Evolutionary conservation across 1,140 invertebrate species (phyloP).

Genomic region (Heliconius himera): DNA sequence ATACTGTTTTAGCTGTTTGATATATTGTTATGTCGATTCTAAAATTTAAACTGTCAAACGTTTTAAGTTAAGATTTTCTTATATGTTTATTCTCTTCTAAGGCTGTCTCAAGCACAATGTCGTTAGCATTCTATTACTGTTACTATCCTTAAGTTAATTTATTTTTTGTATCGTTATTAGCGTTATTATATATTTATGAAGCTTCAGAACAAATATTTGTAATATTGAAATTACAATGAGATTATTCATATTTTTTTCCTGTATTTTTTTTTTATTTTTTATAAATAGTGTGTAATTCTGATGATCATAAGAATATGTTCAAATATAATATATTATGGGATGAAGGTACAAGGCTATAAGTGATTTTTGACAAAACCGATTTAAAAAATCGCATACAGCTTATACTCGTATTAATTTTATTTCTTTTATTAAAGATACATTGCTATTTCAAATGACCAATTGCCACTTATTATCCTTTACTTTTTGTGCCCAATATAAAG

Average conservation of each 20-base stretch:
- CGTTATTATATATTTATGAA: slow-evolving; percentile 48
- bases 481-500: slow-evolving; percentile 14
- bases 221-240: slow-evolving; percentile 78
- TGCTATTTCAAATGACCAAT: neutral
- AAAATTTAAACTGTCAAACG: neutral
- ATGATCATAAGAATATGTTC: slow-evolving; percentile 34
- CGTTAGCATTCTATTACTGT: slow-evolving; percentile 50
- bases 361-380: neutral
- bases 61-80: neutral
- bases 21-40: neutral
- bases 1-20: neutral
- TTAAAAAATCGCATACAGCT: neutral
- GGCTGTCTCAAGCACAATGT: slow-evolving; percentile 67
- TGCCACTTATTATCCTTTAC: slow-evolving; percentile 1
- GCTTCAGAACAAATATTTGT: slow-evolving; percentile 51
- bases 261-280: slow-evolving; percentile 69
- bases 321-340: slow-evolving; percentile 29
- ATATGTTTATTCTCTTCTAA: slow-evolving; percentile 32
- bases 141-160: slow-evolving; percentile 63
- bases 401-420: slow-evolving; percentile 4
- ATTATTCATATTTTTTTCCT: slow-evolving; percentile 68
- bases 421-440: slow-evolving; percentile 15
- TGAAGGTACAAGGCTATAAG: slow-evolving; percentile 10
- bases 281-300: slow-evolving; percentile 61
- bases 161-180: slow-evolving; percentile 65